A percentile compares a stretch with the other conserved stretches of the same genome.
These are phyloP conservation scores for Drosophila suzukii DNA, from an alignment of 1,140 invertebrate genomes.

Conservation along the genomic window DNA sequence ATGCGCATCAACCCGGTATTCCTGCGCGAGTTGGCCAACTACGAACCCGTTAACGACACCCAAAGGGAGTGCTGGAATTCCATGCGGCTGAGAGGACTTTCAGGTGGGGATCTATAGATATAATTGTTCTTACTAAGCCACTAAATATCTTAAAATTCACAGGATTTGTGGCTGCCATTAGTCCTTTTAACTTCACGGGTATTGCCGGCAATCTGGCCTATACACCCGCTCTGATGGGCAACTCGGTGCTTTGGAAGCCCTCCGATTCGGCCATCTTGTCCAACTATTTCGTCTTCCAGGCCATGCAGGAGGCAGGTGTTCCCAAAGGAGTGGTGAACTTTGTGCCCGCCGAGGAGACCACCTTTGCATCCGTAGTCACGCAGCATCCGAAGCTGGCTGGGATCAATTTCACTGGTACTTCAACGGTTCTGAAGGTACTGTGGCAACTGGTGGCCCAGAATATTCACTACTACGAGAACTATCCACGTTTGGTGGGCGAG, in stretches of 20 bases:
- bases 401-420: constrained; percentile 96
- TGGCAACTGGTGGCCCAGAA: constrained; percentile 97
- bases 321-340: constrained; percentile 99
- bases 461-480: constrained; percentile 93
- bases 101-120: neutral
- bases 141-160: constrained; percentile 85
- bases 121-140: neutral
- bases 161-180: constrained; percentile 98
- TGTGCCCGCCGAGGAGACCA: constrained; percentile 95
- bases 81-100: constrained; percentile 91
- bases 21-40: constrained; percentile 88
- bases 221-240: constrained; percentile 99
- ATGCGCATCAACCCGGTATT: constrained; percentile 96
- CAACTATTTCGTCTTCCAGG: constrained; percentile 97
- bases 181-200: constrained; percentile 99
- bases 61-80: constrained; percentile 88
- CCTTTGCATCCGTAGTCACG: constrained; percentile 96
- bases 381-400: constrained; percentile 93
- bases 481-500: constrained; percentile 96
- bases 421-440: constrained; percentile 92
- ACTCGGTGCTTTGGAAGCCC: constrained; percentile 98
- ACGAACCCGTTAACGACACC: constrained; percentile 93
- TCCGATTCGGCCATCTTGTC: constrained; percentile 98
- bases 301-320: constrained; percentile 96
- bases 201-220: constrained; percentile 98